Evolutionary conservation across 2,797 vertebrate species (phyloP).

Genomic region (Siniperca scherzeri): DNA sequence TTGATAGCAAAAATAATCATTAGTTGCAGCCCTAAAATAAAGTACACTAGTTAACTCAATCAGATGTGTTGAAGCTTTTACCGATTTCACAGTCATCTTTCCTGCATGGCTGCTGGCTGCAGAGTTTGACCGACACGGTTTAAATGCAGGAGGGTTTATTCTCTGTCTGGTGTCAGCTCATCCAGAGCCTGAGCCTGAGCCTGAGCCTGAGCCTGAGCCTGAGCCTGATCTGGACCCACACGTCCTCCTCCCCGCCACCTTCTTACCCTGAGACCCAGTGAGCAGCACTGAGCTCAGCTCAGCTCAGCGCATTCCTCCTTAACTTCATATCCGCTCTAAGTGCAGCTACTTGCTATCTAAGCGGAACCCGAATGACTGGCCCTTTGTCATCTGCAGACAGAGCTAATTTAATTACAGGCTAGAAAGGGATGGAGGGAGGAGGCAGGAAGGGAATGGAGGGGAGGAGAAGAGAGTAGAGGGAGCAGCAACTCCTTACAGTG

Average conservation of each 20-base stretch:
- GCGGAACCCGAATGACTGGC: slow-evolving; percentile 74
- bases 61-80: neutral
- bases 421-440: slow-evolving; percentile 37
- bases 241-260: slow-evolving; percentile 42
- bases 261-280: slow-evolving; percentile 30
- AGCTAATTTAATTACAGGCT: slow-evolving; percentile 78
- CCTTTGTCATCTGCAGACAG: slow-evolving; percentile 80
- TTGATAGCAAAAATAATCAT: neutral
- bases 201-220: slow-evolving; percentile 12
- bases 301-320: slow-evolving; percentile 77
- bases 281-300: slow-evolving; percentile 35
- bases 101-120: neutral
- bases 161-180: slow-evolving; percentile 14
- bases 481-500: slow-evolving; percentile 34
- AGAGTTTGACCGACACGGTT: slow-evolving; percentile 18
- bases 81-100: neutral
- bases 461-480: slow-evolving; percentile 20
- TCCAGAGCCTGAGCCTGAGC: slow-evolving; percentile 24
- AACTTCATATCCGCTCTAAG: slow-evolving; percentile 80
- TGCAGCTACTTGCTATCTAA: slow-evolving; percentile 70
- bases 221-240: slow-evolving; percentile 26
- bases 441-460: neutral
- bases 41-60: neutral
- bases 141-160: slow-evolving; percentile 2
- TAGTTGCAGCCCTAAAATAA: neutral